Percentiles rank a stretch among this genome's conserved stretches.
Evolutionary conservation across 2,113 vertebrate genomes (phyloP).

Genomic region (Cyphotilapia sp.): DNA sequence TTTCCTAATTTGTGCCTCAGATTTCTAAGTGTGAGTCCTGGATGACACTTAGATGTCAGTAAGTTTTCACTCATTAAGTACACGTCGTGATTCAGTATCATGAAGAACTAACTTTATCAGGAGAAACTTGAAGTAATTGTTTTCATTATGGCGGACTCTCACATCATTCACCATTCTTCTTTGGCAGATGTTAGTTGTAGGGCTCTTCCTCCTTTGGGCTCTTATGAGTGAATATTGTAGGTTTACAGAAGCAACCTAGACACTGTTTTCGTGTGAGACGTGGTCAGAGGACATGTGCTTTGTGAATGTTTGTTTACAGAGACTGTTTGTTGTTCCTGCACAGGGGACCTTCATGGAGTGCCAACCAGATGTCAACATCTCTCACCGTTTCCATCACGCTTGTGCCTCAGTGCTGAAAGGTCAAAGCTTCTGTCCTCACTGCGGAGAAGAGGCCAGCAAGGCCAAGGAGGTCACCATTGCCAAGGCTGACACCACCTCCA

Average conservation of each 20-base stretch:
- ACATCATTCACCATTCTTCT: not conserved
- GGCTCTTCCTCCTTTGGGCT: not conserved
- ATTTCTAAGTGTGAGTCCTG: not conserved
- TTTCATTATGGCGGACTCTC: not conserved
- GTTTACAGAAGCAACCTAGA: not conserved
- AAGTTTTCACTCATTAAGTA: not conserved
- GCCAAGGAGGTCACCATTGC: slow-evolving; percentile 97
- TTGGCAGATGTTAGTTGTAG: not conserved
- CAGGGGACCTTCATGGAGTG: slow-evolving; percentile 98
- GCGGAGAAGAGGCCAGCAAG: slow-evolving; percentile 89
- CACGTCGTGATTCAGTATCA: not conserved
- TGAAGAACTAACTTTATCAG: not conserved
- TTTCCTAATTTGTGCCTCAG: not conserved
- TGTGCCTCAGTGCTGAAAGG: slow-evolving; percentile 90
- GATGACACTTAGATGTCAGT: not conserved
- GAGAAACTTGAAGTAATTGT: not conserved
- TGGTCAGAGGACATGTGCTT: not conserved
- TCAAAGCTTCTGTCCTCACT: slow-evolving; percentile 94
- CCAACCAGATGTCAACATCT: slow-evolving; percentile 91
- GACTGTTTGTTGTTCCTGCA: not conserved
- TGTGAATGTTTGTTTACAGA: not conserved
- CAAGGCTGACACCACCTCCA: slow-evolving; percentile 96
- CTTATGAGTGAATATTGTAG: not conserved
- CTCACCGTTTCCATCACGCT: slow-evolving; percentile 89
- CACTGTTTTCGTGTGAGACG: not conserved